These are phyloP conservation scores for Plecotus auritus DNA, from an alignment of 2,113 vertebrate species.

Conservation along the genomic window DNA sequence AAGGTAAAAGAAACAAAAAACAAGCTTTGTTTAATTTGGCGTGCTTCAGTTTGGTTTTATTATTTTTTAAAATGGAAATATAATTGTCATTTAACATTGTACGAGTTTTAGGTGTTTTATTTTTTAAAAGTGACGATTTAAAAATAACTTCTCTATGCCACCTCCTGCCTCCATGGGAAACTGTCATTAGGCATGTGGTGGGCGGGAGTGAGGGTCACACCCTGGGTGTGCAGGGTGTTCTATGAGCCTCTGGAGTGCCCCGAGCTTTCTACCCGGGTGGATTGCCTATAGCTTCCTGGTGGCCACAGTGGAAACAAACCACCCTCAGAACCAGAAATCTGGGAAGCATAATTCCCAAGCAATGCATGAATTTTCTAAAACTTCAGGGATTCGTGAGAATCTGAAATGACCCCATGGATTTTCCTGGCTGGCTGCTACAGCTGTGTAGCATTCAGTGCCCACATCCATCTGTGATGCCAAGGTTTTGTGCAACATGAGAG, in stretches of 20 bases:
- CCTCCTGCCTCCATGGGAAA: background rate
- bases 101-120: background rate
- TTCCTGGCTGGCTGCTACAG: background rate
- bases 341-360: background rate
- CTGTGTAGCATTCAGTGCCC: background rate
- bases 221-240: background rate
- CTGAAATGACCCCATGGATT: background rate
- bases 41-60: constrained; percentile 1
- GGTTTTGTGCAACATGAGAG: background rate
- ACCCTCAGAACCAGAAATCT: background rate
- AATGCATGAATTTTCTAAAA: background rate
- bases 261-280: background rate
- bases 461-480: background rate
- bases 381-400: background rate
- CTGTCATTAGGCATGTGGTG: background rate
- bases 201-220: background rate
- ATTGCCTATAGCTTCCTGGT: background rate
- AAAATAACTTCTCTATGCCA: background rate
- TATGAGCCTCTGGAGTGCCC: fast-evolving
- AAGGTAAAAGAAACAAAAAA: constrained; percentile 76
- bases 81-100: background rate
- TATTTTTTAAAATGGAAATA: background rate
- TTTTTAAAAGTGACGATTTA: background rate
- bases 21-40: background rate
- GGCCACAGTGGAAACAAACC: background rate